Conservation (phyloP, 92 coral and sea anemone species). For the Zoanthus gigantus region DNA sequence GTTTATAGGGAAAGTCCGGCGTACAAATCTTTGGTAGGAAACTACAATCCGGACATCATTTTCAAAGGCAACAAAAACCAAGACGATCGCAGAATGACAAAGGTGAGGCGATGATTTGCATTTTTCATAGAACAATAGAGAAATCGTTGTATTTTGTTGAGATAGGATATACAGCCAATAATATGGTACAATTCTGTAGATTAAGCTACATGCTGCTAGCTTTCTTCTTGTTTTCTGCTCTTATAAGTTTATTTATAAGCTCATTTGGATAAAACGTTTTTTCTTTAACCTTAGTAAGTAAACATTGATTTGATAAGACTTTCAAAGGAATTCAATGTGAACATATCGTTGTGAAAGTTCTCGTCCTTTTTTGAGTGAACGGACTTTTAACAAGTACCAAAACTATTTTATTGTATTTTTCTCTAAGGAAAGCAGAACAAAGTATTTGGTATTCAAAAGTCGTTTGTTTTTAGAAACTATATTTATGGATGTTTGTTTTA, state of each 20-base stretch:
- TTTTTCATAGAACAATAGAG: not conserved
- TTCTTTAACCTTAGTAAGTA: not conserved
- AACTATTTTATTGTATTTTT: no score
- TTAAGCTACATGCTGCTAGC: not conserved
- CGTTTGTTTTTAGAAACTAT: not conserved
- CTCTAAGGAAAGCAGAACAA: not conserved
- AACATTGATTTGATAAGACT: not conserved
- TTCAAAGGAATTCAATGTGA: no score
- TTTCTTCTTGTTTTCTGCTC: not conserved
- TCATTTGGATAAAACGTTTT: not conserved
- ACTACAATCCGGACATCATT: conserved; percentile 75
- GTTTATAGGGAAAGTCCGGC: conserved; percentile 70
- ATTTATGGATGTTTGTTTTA: not conserved
- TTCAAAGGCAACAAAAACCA: conserved; percentile 70
- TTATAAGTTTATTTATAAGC: conserved; percentile 4
- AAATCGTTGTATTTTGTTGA: not conserved
- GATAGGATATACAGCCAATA: no score
- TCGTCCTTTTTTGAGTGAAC: no score
- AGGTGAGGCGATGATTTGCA: conserved; percentile 59
- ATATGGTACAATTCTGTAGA: not conserved
- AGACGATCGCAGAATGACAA: conserved; percentile 84
- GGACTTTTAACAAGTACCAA: no score
- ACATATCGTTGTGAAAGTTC: no score
- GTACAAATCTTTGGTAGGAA: conserved; percentile 60
- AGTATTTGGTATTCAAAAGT: not conserved